Evolutionary conservation across 2,888 invertebrate species (phyloP).

Genomic region (Caenorhabditis angaria): DNA sequence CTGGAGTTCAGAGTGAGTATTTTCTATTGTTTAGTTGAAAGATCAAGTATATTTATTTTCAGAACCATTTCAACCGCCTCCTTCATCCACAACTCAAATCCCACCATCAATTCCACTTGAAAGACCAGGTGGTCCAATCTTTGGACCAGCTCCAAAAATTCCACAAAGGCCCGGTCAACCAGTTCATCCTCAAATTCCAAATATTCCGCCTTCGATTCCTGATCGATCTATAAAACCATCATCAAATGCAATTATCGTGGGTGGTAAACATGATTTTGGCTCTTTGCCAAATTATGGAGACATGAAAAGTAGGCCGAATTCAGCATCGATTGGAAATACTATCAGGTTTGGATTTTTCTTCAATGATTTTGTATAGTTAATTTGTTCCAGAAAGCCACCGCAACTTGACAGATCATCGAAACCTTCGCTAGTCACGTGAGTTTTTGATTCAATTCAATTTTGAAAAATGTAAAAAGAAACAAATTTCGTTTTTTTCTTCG

Average conservation of each 20-base stretch:
- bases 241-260: no score
- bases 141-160: constrained; percentile 1
- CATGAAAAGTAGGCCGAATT: neutral
- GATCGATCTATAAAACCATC: constrained; percentile 8
- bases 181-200: neutral
- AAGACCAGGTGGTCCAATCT: constrained; percentile 23
- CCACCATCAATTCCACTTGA: constrained; percentile 15
- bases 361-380: no score
- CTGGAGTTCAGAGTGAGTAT: constrained; percentile 1
- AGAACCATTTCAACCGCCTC: constrained; percentile 11
- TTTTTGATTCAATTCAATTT: no score
- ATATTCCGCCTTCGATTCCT: neutral
- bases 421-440: constrained; percentile 14
- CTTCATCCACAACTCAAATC: neutral
- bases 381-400: neutral
- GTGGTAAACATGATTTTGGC: neutral
- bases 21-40: no score
- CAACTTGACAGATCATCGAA: constrained; percentile 5
- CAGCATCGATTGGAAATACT: neutral
- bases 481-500: constrained; percentile 4
- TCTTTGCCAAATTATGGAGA: neutral
- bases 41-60: neutral
- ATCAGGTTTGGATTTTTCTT: neutral
- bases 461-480: no score
- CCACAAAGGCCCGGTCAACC: neutral